Evolutionary conservation across 2,113 vertebrate genomes (phyloP).

Genomic region (Elgaria multicarinata): DNA sequence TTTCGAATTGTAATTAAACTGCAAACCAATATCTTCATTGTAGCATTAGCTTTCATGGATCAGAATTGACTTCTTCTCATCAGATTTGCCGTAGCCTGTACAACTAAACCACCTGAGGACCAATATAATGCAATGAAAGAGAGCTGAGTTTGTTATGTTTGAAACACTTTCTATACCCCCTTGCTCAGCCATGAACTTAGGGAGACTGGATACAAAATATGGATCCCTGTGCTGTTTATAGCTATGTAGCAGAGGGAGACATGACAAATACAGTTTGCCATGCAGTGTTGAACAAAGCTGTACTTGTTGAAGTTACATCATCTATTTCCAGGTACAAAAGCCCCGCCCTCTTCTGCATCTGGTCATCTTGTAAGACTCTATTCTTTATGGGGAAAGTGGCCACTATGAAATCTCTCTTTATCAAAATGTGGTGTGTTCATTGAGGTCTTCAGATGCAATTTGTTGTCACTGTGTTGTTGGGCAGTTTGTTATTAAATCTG

Average conservation of each 20-base stretch:
- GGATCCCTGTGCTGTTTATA: not conserved
- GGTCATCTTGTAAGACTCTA: not conserved
- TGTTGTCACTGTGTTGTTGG: not conserved
- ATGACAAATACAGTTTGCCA: not conserved
- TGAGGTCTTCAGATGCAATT: not conserved
- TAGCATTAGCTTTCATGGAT: no score
- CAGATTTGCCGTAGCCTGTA: not conserved
- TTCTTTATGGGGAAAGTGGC: not conserved
- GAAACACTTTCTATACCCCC: not conserved
- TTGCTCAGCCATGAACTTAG: not conserved
- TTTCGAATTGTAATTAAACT: not conserved
- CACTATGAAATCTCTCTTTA: not conserved
- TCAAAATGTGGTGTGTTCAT: not conserved
- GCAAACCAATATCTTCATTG: no score
- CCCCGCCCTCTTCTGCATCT: not conserved
- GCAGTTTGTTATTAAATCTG: no score
- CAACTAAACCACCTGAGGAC: not conserved
- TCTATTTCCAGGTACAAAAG: not conserved
- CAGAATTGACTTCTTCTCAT: not conserved
- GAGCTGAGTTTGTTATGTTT: not conserved
- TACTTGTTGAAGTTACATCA: not conserved
- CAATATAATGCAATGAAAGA: not conserved
- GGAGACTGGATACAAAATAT: no score
- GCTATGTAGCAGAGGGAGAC: not conserved
- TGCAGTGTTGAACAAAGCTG: not conserved